Percentiles rank a stretch among this genome's conserved stretches.
These are phyloP conservation scores for Atherinomorus stipes DNA, from an alignment of 2,113 vertebrate genomes.

Conservation along the genomic window DNA sequence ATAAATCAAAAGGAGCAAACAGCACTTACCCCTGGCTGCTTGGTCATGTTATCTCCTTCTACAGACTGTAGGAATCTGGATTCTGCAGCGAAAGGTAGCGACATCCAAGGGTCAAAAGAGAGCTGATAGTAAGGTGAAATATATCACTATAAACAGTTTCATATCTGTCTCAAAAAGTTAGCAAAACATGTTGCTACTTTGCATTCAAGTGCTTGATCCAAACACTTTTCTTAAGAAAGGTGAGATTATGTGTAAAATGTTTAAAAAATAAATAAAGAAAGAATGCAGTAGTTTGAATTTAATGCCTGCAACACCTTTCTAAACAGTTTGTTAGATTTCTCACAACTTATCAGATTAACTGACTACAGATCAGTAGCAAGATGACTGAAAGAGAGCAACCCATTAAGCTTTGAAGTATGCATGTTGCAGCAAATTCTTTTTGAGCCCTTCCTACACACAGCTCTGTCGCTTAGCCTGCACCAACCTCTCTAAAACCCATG, in stretches of 20 bases:
- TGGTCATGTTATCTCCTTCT: slow-evolving; percentile 97
- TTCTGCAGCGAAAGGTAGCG: slow-evolving; percentile 80
- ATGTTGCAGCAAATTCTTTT: no score
- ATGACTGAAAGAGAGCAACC: no score
- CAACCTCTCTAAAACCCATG: no score
- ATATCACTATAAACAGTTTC: background rate
- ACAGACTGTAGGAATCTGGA: slow-evolving; percentile 93
- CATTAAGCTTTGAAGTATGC: no score
- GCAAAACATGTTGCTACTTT: no score
- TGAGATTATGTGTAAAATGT: background rate
- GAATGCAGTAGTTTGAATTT: background rate
- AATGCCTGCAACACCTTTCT: no score
- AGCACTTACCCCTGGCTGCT: slow-evolving; percentile 93
- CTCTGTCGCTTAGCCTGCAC: no score
- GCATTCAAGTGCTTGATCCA: no score
- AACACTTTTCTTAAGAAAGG: background rate
- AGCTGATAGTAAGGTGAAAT: background rate
- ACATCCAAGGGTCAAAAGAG: background rate
- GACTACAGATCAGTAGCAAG: no score
- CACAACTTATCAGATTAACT: no score
- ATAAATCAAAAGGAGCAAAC: slow-evolving; percentile 21
- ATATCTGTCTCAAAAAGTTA: background rate
- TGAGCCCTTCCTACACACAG: no score
- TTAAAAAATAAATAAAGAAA: background rate
- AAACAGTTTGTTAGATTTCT: no score